Evolutionary conservation across 2,797 vertebrate genomes (phyloP).

Genomic region (Anas acuta): DNA sequence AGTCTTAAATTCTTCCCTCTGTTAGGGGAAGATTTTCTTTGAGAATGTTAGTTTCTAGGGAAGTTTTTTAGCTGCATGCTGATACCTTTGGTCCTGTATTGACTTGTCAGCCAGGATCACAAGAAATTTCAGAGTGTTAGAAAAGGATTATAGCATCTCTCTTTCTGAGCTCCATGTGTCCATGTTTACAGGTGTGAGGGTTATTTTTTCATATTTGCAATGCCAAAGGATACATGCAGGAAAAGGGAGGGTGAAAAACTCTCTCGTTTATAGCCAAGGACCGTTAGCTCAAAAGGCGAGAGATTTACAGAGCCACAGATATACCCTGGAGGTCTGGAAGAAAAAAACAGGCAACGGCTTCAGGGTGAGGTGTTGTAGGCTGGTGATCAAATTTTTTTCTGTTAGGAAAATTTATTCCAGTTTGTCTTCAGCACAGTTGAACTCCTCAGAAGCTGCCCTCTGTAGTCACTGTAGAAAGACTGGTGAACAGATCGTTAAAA

Average conservation of each 20-base stretch:
- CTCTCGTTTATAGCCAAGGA: not conserved
- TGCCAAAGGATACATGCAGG: not conserved
- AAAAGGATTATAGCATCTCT: not conserved
- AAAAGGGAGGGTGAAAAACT: not conserved
- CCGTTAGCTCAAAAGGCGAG: not conserved
- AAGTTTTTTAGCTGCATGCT: not conserved
- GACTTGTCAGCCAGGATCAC: not conserved
- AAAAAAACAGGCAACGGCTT: not conserved
- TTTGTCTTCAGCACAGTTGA: not conserved
- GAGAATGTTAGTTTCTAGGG: not conserved
- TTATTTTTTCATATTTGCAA: conserved; percentile 23
- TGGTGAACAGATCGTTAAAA: not conserved
- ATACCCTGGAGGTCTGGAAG: not conserved
- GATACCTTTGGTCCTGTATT: not conserved
- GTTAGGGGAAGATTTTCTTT: not conserved
- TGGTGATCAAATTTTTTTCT: not conserved
- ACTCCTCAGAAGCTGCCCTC: not conserved
- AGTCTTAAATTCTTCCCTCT: not conserved
- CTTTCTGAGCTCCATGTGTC: not conserved
- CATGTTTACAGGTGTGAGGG: not conserved
- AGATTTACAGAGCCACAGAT: not conserved
- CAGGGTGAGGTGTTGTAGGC: not conserved
- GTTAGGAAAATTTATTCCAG: not conserved
- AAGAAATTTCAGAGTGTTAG: not conserved
- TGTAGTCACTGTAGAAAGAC: not conserved